Percentiles rank a stretch among this genome's conserved stretches.
Evolutionary conservation across 2,113 vertebrate species (phyloP).

Genomic region (Nothocercus nigrocapillus): DNA sequence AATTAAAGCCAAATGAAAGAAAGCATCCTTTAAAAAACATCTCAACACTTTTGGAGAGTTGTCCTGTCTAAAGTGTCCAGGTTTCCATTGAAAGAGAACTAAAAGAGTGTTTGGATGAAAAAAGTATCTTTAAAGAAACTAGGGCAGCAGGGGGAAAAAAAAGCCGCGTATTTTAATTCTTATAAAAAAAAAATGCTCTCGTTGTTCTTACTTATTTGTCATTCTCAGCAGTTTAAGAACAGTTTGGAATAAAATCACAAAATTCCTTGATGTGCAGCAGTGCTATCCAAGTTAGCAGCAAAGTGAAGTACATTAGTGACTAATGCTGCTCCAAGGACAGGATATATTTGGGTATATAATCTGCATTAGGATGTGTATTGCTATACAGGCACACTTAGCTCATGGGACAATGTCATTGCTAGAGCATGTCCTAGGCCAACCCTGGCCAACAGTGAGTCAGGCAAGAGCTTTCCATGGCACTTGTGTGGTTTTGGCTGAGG

Average conservation of each 20-base stretch:
- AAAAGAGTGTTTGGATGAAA: background rate
- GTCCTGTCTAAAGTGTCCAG: background rate
- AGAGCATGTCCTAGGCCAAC: background rate
- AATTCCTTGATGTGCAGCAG: background rate
- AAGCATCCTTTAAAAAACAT: background rate
- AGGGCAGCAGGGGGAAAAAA: background rate
- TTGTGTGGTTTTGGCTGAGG: background rate
- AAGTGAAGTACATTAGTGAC: background rate
- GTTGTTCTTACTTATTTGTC: background rate
- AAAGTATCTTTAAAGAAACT: background rate
- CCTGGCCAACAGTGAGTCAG: background rate
- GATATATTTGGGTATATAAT: background rate
- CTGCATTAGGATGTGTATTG: background rate
- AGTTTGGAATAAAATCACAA: background rate
- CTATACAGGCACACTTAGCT: background rate
- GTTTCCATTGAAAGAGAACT: background rate
- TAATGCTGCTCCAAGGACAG: fast-evolving
- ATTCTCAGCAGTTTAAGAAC: background rate
- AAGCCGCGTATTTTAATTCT: background rate
- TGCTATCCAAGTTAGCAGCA: background rate
- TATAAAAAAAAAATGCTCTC: background rate
- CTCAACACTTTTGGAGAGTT: background rate
- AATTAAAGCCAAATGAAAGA: too few relatives aligned
- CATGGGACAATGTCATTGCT: too few relatives aligned
- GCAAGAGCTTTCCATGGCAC: background rate